Evolutionary conservation across 2,797 vertebrate genomes (phyloP).

Genomic region (Passerculus sandwichensis): DNA sequence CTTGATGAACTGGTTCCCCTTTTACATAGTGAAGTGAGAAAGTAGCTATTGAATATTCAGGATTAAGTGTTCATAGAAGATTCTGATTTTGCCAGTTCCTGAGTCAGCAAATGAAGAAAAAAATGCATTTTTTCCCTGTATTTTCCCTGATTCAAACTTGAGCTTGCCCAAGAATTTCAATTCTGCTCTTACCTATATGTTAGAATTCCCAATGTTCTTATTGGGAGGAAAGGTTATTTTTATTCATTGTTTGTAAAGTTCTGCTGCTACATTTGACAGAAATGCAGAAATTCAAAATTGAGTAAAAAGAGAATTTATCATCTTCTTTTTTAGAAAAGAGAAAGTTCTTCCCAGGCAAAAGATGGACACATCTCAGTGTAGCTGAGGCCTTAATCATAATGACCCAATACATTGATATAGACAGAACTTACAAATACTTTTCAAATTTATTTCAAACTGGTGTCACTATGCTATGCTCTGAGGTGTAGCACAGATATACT

Average conservation of each 20-base stretch:
- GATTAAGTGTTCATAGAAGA: neutral
- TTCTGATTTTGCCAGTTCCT: neutral
- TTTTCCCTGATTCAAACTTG: neutral
- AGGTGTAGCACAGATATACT: neutral
- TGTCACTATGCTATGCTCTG: neutral
- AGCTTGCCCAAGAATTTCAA: neutral
- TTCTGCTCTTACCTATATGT: neutral
- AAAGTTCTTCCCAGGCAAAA: neutral
- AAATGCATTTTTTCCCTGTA: fast-evolving
- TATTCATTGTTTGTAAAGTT: neutral
- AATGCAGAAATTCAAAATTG: neutral
- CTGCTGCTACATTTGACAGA: neutral
- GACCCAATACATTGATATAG: neutral
- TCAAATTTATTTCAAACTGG: neutral
- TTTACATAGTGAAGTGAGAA: neutral
- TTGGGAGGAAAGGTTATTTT: neutral
- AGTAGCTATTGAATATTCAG: neutral
- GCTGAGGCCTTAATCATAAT: neutral
- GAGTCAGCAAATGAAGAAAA: neutral
- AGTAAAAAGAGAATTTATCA: neutral
- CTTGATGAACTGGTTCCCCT: neutral
- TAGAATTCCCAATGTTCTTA: neutral
- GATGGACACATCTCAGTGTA: neutral
- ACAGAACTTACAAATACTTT: neutral
- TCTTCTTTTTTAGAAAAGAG: neutral